Base-by-base conservation (phyloP, 2,797 vertebrate species). In the Schizopygopsis malacanthus region DNA sequence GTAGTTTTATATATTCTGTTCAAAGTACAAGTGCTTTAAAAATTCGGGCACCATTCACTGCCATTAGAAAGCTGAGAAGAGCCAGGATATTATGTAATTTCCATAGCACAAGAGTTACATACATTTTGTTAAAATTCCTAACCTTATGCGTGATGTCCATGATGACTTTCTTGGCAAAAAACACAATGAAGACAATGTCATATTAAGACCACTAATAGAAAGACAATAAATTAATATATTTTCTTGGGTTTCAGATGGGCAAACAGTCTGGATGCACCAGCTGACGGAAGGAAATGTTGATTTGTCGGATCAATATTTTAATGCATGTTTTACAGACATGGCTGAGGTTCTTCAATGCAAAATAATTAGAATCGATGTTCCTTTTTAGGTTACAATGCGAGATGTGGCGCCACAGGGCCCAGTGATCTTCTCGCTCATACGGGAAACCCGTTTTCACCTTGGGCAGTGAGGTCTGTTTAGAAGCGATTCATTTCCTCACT, bases 381-480 rank as follows among this genome's bases (percentile, higher is more conserved):
- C 25, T 25, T 70, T 85, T 79, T 59, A 47, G 52, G 63, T 79
- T n/a, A 47, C 73, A 67, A 69, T 43, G 47, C 2, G 6, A 25
- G 22, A 79, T 39, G 65, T 12, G 43, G 25, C 65, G 33, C 52
- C 76, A 85, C 76, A 22, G 76, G 83, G 65, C 52, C 65, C 52
- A 54, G 63, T 45, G 75, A 84, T 79, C 61, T 56, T 59, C 83
- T 61, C 39, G 11, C 76, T 79, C 76, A 25, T 7, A 80, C 69
- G 61, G 79, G 63, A 85, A 79, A 28, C 45, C 37, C 54, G 16
- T 50, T 87, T 75, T 69, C 79, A 86, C 86, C 81, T 76, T 79
- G 86, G 87, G 73, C 80, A 65, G 79, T 41, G 39, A 82, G 75
- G 82, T 70, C 84, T 78, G 78, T 86, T 89, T 81, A 79, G 82